Evolutionary conservation across 2,888 invertebrate genomes (phyloP), one percentile per base, ranked within the genome.

Genomic region (Habroteleia sp.): DNA sequence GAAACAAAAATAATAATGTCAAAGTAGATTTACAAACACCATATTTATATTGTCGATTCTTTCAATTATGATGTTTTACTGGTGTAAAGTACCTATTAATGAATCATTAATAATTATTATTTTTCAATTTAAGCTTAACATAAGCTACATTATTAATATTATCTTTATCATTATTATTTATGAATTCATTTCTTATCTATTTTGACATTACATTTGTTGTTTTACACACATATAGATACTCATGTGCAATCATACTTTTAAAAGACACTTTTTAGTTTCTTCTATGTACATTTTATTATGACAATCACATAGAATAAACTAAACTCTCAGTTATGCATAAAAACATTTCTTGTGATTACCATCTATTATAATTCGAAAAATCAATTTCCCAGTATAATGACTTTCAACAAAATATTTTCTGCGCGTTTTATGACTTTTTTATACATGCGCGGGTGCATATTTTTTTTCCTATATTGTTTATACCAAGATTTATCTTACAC

Each of bases 51-150:
- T 29, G 35, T 60, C 44, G 13, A 23, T 60, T 35, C 16, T 29
- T 41, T 56, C 5, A 20, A 7, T 50, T 27, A 23, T 10, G 29
- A 31, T 33, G 10, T 42, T 39, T 25, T 13, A 14, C 23, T 10
- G 8, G 6, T n/a, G 16, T 48, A 23, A 20, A 41, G 16, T 31
- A 27, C 29, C 41, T 41, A 13, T 52, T 50, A 41, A 50, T 31
- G 11, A 31, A 33, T 33, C 10, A 41, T 39, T 14, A 39, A 29
- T 31, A 27, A 60, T 25, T 50, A 23, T 44, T 20, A 31, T 16
- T 27, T 10, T 27, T 42, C 27, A 25, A 27, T 65, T 52, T 20
- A 42, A 65, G 63, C 63, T 65, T 65, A 65, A 65, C 63, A 65
- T 65, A 65, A 65, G 63, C 63, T 65, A 65, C n/a, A n/a, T n/a